Evolutionary conservation across 2,113 vertebrate genomes (phyloP).

Genomic region (Girardinichthys multiradiatus): DNA sequence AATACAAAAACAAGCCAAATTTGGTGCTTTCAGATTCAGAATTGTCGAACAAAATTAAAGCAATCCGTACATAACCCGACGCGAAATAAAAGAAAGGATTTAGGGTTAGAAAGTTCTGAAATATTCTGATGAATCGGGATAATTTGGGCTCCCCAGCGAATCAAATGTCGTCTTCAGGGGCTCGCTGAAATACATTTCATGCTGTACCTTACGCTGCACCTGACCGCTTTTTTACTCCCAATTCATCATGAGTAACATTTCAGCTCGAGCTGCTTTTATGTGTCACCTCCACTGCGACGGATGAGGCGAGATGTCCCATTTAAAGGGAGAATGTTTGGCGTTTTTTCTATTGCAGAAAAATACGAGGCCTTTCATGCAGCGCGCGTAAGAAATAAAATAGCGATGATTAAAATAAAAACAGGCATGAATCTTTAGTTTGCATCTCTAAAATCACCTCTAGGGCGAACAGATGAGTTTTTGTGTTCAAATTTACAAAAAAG

Average conservation of each 20-base stretch:
- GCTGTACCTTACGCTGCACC: background rate
- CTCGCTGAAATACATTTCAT: background rate
- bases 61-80: background rate
- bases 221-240: background rate
- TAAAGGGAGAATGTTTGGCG: background rate
- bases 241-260: background rate
- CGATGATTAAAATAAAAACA: background rate
- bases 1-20: background rate
- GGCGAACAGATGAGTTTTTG: background rate
- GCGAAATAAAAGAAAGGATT: background rate
- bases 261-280: background rate
- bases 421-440: background rate
- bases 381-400: background rate
- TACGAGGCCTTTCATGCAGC: background rate
- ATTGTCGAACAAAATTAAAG: background rate
- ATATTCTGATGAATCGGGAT: background rate
- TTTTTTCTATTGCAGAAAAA: slow-evolving; percentile 4
- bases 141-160: background rate
- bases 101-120: background rate
- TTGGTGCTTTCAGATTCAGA: background rate
- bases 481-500: background rate
- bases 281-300: background rate
- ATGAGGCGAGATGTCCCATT: background rate
- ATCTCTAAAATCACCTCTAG: background rate
- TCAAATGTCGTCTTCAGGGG: background rate